phyloP scores from a whole-genome alignment of 1,140 invertebrate genomes.

The Hycleus cichorii region DNA sequence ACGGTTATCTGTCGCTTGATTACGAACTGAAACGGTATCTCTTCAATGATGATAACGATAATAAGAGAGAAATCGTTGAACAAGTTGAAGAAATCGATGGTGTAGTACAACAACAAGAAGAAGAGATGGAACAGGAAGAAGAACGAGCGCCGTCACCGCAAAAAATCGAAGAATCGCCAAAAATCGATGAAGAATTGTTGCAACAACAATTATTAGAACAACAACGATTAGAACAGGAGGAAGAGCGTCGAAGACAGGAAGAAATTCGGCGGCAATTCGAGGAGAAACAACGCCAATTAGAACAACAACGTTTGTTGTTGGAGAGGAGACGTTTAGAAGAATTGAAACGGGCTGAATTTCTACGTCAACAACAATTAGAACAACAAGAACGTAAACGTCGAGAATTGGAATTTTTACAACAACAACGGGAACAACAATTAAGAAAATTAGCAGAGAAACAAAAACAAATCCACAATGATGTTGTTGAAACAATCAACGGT shows the following conservation, averaged over 20 bases:
- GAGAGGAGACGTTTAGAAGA: conserved; percentile 18
- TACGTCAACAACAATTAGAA: conserved; percentile 15
- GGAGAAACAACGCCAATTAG: conserved; percentile 48
- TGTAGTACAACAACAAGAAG: conserved; percentile 77
- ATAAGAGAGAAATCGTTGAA: conserved; percentile 17
- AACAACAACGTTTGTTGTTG: background rate
- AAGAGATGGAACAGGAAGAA: conserved; percentile 90
- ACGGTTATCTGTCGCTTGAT: conserved; percentile 53
- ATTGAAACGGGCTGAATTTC: conserved; percentile 3
- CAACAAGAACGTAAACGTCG: conserved; percentile 22
- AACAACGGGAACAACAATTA: too few relatives aligned
- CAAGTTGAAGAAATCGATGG: conserved; percentile 47
- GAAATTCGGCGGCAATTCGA: conserved; percentile 76
- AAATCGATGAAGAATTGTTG: background rate
- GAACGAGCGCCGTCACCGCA: conserved; percentile 49
- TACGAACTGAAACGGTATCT: conserved; percentile 32
- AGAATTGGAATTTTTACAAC: too few relatives aligned
- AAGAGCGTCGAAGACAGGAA: conserved; percentile 49
- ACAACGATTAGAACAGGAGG: conserved; percentile 13
- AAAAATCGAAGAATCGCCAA: conserved; percentile 52
- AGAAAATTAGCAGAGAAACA: too few relatives aligned
- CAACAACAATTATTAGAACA: conserved; percentile 11
- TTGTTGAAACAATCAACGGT: too few relatives aligned
- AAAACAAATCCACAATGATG: too few relatives aligned
- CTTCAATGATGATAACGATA: conserved; percentile 4